Base-by-base conservation (phyloP, 2,888 invertebrate genomes). In the Oeneis ivallda region DNA sequence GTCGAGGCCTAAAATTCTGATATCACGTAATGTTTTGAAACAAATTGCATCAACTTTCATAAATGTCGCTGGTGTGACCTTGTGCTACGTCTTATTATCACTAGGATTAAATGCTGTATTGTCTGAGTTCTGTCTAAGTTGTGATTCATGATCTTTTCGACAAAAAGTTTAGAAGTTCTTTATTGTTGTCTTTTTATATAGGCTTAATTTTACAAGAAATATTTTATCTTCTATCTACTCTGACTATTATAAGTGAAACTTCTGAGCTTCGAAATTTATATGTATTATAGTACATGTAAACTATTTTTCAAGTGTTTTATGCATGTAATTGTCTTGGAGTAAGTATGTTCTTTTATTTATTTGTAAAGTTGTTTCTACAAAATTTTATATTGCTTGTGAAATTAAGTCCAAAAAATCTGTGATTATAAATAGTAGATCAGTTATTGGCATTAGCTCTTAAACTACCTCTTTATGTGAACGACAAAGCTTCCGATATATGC, bases 141-240 rank as follows among this genome's bases (percentile, higher is more conserved):
- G 88, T 89, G 87, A 88, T 83, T 85, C 79, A 85, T 86, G 87
- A 85, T 85, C 75, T 88, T 88, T 87, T 88, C 80, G 85, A 87
- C 53, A 79, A 84, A 75, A 78, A 83, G 78, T 86, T 86, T 85
- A 78, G 79, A 79, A 78, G 83, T 81, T 15, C 79, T 77, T 79
- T 83, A 80, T 80, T 80, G 79, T 80, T 81, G 78, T 82, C 71
- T 73, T 75, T 69, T 67, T 68, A 63, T 64, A 67, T 61, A 64
- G 61, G 49, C 64, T 70, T 68, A 64, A 56, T 72, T 68, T 65
- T 67, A 68, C 66, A 68, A 70, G 62, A 52, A 41, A 68, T 56
- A 45, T 52, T 45, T 17, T 34, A 54, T 7, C 13, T 62, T 53
- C 41, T 43, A 34, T 53, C 41, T 43, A 34, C 32, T 43, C 45